Base-by-base conservation (phyloP, 2,888 invertebrate genomes). In the Imbricaverruca yamaguchii region DNA sequence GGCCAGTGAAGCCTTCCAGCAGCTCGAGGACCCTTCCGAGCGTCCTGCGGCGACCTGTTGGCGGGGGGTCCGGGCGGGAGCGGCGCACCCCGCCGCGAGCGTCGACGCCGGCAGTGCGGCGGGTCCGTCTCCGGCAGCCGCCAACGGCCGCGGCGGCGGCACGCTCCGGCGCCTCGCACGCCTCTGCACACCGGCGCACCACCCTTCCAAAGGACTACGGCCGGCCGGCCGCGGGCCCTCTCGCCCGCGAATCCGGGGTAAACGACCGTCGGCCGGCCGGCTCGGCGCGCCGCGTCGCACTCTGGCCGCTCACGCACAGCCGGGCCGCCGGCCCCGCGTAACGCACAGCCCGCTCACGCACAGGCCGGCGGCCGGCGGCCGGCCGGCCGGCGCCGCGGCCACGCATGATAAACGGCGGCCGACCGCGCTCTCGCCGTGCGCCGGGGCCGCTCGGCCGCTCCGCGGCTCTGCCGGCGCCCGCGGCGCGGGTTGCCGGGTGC, bases 291-390 rank as follows among this genome's bases (percentile, higher is more conserved):
- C 23, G 69, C 69, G 23, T 23, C 25, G 15, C 69, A 39, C 61
- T 18, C 61, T 18, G 69, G 6, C 12, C 69, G 69, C 69, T 39
- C 69, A 69, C 69, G 69, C 69, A 69, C 69, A 39, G 23, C 69
- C 69, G 39, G 39, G 3, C 59, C 59, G 59, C 59, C 59, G 15
- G 74, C 55, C 8, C 15, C 18, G 74, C 74, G 53, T 53, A 74
- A 7, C 74, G 55, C 65, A 65, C 65, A 23, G 55, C 21, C 18
- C 74, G 74, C 74, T 74, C 74, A 74, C 74, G 74, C 74, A 74
- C 74, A 55, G 53, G 39, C 74, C 53, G 53, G 74, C 55, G 53
- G 67, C 39, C 7, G 74, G 53, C 55, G 55, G 39, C 74, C 53
- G 53, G 74, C 55, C n/a, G 53, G 67, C 39, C 7, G 74, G 53